These are phyloP conservation scores for Thymelicus acteon DNA, from an alignment of 2,888 invertebrate species.

Conservation along the genomic window DNA sequence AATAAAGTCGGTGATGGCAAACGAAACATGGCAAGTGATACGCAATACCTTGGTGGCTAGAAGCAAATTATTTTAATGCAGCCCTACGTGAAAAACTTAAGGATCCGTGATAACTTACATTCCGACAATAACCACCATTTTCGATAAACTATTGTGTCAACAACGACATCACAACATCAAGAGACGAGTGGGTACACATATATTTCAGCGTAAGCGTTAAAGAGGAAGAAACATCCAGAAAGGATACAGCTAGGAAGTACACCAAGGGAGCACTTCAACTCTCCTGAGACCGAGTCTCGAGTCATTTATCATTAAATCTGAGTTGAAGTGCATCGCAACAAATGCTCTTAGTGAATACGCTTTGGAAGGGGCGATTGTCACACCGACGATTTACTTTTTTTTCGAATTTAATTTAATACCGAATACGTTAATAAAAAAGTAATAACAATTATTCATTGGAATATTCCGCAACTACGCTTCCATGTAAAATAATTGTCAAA, in stretches of 20 bases:
- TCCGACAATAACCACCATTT: constrained; percentile 66
- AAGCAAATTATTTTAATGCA: constrained; percentile 60
- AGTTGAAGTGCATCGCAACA: constrained; percentile 62
- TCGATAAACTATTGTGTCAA: constrained; percentile 63
- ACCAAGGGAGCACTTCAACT: constrained; percentile 48
- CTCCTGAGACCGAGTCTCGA: constrained; percentile 29
- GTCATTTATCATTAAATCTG: constrained; percentile 37
- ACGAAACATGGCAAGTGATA: constrained; percentile 43
- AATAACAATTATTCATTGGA: constrained; percentile 43
- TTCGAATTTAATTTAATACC: neutral
- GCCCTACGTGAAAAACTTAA: constrained; percentile 50
- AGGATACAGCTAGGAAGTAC: constrained; percentile 47
- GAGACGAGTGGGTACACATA: constrained; percentile 57
- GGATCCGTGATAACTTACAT: constrained; percentile 49
- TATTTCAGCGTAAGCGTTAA: constrained; percentile 71
- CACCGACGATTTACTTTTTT: constrained; percentile 65
- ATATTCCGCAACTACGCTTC: constrained; percentile 69
- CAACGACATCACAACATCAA: constrained; percentile 71
- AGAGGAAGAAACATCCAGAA: constrained; percentile 60
- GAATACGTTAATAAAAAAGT: neutral
- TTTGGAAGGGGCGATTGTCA: constrained; percentile 80
- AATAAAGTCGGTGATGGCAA: constrained; percentile 49
- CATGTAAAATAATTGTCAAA: constrained; percentile 77
- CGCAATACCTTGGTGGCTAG: constrained; percentile 39
- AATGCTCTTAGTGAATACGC: constrained; percentile 68